Conservation (phyloP, 2,888 invertebrate species). For the Xylota sylvarum region DNA sequence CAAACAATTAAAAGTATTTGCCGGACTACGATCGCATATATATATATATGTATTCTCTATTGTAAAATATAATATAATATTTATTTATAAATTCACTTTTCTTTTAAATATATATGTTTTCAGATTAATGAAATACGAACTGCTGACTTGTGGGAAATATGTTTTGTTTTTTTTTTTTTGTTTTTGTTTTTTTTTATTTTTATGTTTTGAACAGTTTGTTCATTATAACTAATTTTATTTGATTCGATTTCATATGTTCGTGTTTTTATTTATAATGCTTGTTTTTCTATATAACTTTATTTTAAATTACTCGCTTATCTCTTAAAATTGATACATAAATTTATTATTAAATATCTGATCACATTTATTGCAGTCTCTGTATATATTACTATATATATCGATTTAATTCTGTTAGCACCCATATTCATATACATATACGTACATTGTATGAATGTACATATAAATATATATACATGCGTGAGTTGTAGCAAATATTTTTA, state of each 20-base stretch:
- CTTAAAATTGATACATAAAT: slow-evolving; percentile 80
- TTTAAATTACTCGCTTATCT: slow-evolving; percentile 54
- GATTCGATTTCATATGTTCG: slow-evolving; percentile 54
- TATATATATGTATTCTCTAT: slow-evolving; percentile 79
- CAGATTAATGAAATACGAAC: slow-evolving; percentile 49
- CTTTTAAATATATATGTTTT: slow-evolving; percentile 68
- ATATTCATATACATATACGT: slow-evolving; percentile 14
- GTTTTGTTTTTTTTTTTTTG: slow-evolving; percentile 48
- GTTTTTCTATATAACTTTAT: slow-evolving; percentile 43
- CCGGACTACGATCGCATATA: slow-evolving; percentile 78
- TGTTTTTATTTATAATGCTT: slow-evolving; percentile 31
- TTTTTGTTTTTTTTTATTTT: slow-evolving; percentile 57
- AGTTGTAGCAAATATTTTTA: slow-evolving; percentile 43
- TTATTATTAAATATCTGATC: slow-evolving; percentile 85
- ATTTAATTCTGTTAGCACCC: slow-evolving; percentile 77
- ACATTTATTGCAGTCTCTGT: slow-evolving; percentile 85
- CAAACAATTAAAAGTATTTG: slow-evolving; percentile 81
- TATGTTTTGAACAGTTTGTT: slow-evolving; percentile 68
- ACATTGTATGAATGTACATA: slow-evolving; percentile 23
- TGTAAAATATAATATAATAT: slow-evolving; percentile 80
- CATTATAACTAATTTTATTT: slow-evolving; percentile 59
- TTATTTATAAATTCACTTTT: slow-evolving; percentile 62
- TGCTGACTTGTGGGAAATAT: slow-evolving; percentile 40
- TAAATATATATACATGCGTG: slow-evolving; percentile 27
- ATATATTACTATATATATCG: slow-evolving; percentile 80